Evolutionary conservation across 1,140 invertebrate genomes (phyloP).

Genomic region (Telenomus remus): DNA sequence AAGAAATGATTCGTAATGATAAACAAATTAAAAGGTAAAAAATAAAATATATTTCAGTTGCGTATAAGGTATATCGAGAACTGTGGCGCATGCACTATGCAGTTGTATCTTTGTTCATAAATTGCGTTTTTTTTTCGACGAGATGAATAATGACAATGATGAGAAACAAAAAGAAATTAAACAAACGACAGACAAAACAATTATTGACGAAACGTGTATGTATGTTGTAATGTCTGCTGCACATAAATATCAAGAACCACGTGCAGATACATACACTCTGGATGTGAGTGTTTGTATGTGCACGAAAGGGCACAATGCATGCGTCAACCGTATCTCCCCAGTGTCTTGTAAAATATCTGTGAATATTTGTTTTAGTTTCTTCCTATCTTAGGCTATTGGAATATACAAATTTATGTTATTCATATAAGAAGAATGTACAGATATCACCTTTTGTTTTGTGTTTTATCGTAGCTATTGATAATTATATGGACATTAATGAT

Average conservation of each 20-base stretch:
- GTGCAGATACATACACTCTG: slow-evolving; percentile 33
- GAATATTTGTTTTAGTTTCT: slow-evolving; percentile 77
- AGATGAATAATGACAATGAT: too few relatives aligned
- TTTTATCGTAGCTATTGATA: slow-evolving; percentile 77
- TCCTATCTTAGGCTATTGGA: slow-evolving; percentile 75
- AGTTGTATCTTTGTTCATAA: slow-evolving; percentile 33
- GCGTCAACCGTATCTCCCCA: slow-evolving; percentile 64
- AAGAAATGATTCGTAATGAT: slow-evolving; percentile 59
- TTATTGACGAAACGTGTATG: slow-evolving; percentile 32
- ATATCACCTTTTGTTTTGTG: slow-evolving; percentile 76
- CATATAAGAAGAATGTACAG: slow-evolving; percentile 74
- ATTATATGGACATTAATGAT: slow-evolving; percentile 77
- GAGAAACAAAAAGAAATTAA: slow-evolving; percentile 8
- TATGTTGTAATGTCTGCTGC: slow-evolving; percentile 42
- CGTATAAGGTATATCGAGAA: slow-evolving; percentile 66
- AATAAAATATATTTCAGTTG: slow-evolving; percentile 70
- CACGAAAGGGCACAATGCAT: slow-evolving; percentile 57
- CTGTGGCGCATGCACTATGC: slow-evolving; percentile 63
- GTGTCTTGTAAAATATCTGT: slow-evolving; percentile 76
- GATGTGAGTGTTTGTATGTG: slow-evolving; percentile 37
- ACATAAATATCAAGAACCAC: slow-evolving; percentile 32
- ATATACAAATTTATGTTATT: slow-evolving; percentile 75
- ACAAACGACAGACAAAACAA: background rate
- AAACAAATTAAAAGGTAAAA: slow-evolving; percentile 24
- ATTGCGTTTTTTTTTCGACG: slow-evolving; percentile 39